Evolutionary conservation across 30 jellyfish, hydroid and myxozoan genomes (phyloP), one percentile per base, ranked within the genome.

Genomic region (Nemopilema nomurai): DNA sequence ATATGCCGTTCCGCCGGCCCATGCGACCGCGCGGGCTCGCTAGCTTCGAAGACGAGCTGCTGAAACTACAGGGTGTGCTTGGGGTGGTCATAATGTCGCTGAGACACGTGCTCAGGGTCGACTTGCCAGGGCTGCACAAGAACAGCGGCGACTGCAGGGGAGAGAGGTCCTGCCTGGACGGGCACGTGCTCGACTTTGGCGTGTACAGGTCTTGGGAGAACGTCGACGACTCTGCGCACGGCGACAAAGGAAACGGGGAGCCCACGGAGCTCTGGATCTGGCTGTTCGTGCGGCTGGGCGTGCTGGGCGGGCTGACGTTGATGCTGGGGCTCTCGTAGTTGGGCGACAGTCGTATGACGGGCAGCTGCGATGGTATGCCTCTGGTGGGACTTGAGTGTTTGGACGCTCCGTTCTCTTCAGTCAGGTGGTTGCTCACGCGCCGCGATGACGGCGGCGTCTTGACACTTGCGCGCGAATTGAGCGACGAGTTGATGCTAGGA

Each of bases 221-320:
- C 18, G 79, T 53, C 13, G 88, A 78, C 57, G 96, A 87, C 63
- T 77, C 87, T 1, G 89, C 87, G 71, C 74, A 74, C 26, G 88
- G 86, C 4, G 96, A 87, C 29, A 65, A 62, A 8, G 96, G 96
- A 33, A 53, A 87, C 30, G 97, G 97, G 0, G 97, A 28, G 28
- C 83, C 88, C 8, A 89, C 71, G 13, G 90, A 89, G 88, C 97
- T 89, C 53, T 77, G 86, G 51, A 64, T 72, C 79, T 74, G 87
- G 70, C 92, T 81, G 71, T 80, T 80, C 30, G 93, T 51, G 33
- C 81, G 71, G 68, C 97, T 89, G 8, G 97, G 97, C 7, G 97
- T 89, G 77, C 97, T 89, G 18, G 97, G 97, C 4, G 97, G 97
- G 64, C 97, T 89, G 31, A 89, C 90, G 67, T 89, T 89, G 67